phyloP scores from a whole-genome alignment of 2,797 vertebrate species.

The Eulemur coronatus region DNA sequence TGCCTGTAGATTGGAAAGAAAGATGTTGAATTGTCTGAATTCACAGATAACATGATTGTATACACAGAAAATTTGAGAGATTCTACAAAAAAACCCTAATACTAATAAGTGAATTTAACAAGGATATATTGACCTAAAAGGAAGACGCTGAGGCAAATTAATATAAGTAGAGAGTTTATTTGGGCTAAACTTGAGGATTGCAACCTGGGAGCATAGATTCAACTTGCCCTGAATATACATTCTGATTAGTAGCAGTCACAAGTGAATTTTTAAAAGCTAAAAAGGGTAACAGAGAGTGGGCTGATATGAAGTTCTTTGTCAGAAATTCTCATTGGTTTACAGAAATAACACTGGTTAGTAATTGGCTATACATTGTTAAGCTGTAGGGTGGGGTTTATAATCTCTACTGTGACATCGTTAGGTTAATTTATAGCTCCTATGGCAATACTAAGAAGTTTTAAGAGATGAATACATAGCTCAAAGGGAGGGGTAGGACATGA shows the following conservation, averaged over 20 bases:
- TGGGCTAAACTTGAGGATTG: background rate
- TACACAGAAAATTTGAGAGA: background rate
- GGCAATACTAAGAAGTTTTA: background rate
- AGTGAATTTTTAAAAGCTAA: background rate
- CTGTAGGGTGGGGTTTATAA: background rate
- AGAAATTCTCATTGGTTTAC: no score
- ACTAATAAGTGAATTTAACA: background rate
- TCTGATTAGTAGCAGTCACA: background rate
- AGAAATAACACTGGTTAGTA: background rate
- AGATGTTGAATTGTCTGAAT: background rate
- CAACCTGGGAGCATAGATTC: background rate
- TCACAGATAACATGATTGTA: background rate
- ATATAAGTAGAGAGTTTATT: background rate
- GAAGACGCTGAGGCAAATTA: background rate
- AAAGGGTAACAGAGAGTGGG: background rate
- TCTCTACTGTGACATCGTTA: background rate
- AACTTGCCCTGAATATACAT: background rate
- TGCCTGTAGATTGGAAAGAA: background rate
- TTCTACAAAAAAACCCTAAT: background rate
- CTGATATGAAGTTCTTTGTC: background rate
- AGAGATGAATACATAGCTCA: background rate
- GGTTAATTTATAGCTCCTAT: background rate
- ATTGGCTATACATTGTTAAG: background rate
- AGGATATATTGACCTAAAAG: background rate
- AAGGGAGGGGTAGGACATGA: background rate